phyloP scores from a whole-genome alignment of 2,888 invertebrate genomes.

The Philereme vetulata region DNA sequence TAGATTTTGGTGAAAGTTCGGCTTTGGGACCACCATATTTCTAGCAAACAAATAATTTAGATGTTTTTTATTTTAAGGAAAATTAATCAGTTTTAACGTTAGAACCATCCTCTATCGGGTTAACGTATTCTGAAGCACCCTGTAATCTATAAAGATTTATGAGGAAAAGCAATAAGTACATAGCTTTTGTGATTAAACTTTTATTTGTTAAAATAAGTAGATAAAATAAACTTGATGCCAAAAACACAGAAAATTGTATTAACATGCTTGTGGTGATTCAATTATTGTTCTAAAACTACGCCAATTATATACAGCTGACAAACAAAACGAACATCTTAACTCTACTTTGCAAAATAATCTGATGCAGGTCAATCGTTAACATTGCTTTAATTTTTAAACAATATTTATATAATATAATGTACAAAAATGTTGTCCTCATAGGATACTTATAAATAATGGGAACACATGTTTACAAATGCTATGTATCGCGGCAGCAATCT shows the following conservation, averaged over 20 bases:
- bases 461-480: slow-evolving; percentile 65
- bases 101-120: too few relatives aligned
- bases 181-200: slow-evolving; percentile 65
- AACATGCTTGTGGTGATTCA: slow-evolving; percentile 73
- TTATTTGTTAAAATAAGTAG: slow-evolving; percentile 83
- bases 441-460: slow-evolving; percentile 61
- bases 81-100: too few relatives aligned
- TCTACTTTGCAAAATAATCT: slow-evolving; percentile 52
- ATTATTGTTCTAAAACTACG: slow-evolving; percentile 69
- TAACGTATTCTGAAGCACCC: too few relatives aligned
- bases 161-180: too few relatives aligned
- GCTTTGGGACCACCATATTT: too few relatives aligned
- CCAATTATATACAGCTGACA: slow-evolving; percentile 78
- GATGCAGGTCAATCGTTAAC: slow-evolving; percentile 79
- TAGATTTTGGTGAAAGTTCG: too few relatives aligned
- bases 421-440: slow-evolving; percentile 61
- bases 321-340: slow-evolving; percentile 66
- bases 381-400: slow-evolving; percentile 57
- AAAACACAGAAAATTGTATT: slow-evolving; percentile 78
- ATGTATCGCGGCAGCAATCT: slow-evolving; percentile 63
- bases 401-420: slow-evolving; percentile 44
- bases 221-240: slow-evolving; percentile 82
- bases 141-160: too few relatives aligned
- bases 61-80: too few relatives aligned
- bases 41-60: too few relatives aligned